Evolutionary conservation across 2,888 invertebrate genomes (phyloP), one percentile per base, ranked within the genome.

Genomic region (Pyrocoelia pectoralis): DNA sequence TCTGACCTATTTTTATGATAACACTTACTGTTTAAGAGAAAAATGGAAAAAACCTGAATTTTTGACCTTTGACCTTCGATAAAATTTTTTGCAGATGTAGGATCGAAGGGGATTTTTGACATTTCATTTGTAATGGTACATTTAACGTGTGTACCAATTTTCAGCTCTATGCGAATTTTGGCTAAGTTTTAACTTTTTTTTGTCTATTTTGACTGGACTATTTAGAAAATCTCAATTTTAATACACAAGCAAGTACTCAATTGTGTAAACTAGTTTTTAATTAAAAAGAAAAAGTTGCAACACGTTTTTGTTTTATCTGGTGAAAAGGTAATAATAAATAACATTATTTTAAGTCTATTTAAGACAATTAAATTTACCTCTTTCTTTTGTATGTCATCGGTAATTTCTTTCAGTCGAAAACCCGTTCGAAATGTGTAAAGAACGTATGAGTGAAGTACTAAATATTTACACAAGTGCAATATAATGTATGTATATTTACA

Each of bases 401-500:
- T 43, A 13, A 52, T 46, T 59, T 46, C 10, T 46, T 59, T 43
- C 52, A 46, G 18, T 17, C 17, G 50, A 50, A 50, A 60, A 54
- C 60, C 40, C 54, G 60, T 60, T 54, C 60, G 19, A 49, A 40
- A 51, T 59, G 53, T 53, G 53, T 41, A 24, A 28, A 18, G 41
- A 18, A 4, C 15, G 53, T 14, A 28, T 29, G 29, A 13, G 14
- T 13, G 15, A 46, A 38, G 38, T 56, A 24, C 33, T 56, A 46
- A 46, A 53, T 60, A 18, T 60, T 60, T 60, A 60, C 54, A 60
- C 55, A 60, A 38, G 52, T 52, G 51, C 12, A 55, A 24, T 18
- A 18, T 13, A 38, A 33, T 56, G 48, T 17, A n/a, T 24, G 24
- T 48, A 46, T 18, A 28, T n/a, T 48, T 29, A 12, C 28, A 43